phyloP scores from a whole-genome alignment of 2,113 vertebrate genomes.

The Prionailurus bengalensis region DNA sequence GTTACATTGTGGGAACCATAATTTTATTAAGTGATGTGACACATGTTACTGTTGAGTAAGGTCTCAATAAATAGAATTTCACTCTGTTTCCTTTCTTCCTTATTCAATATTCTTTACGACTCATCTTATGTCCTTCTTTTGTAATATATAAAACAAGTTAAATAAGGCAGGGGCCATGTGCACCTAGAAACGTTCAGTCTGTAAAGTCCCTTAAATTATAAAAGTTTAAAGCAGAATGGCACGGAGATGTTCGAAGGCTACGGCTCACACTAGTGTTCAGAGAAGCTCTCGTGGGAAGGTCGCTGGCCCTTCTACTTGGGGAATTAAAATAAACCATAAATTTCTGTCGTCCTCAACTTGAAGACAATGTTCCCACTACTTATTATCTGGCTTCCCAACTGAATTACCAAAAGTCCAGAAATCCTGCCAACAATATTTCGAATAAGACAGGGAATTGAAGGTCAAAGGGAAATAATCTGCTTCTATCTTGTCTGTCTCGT shows the following conservation, averaged over 20 bases:
- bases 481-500: background rate
- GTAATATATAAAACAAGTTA: background rate
- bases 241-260: background rate
- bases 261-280: background rate
- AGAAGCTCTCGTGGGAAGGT: slow-evolving; percentile 52
- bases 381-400: slow-evolving; percentile 34
- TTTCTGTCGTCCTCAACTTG: background rate
- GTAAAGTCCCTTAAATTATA: background rate
- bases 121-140: background rate
- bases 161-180: background rate
- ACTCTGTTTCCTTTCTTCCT: background rate
- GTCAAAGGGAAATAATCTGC: slow-evolving; percentile 28
- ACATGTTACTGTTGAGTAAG: background rate
- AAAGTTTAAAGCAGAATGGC: background rate
- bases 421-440: slow-evolving; percentile 29
- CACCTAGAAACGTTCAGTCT: background rate
- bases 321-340: slow-evolving; percentile 58
- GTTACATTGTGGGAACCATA: background rate
- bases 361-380: slow-evolving; percentile 68
- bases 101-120: background rate
- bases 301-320: slow-evolving; percentile 65
- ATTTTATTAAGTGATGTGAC: background rate
- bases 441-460: slow-evolving; percentile 49
- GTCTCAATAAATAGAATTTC: background rate
- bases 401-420: slow-evolving; percentile 28